These are phyloP conservation scores for Drosophila persimilis DNA, from an alignment of 1,140 invertebrate genomes.

Conservation along the genomic window DNA sequence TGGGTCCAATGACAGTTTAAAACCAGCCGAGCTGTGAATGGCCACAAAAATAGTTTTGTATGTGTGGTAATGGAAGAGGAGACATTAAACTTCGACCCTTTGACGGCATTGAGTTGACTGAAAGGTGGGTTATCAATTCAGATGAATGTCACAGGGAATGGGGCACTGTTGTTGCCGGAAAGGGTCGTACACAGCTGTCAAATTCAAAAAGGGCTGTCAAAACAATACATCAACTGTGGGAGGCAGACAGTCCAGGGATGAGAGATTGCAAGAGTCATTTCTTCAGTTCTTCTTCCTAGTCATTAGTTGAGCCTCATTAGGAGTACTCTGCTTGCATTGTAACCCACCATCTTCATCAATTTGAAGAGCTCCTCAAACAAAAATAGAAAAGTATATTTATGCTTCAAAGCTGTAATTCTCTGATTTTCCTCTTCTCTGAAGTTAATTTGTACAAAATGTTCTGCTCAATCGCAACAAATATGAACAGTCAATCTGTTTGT, in stretches of 20 bases:
- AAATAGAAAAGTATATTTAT: conserved; percentile 12
- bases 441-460: conserved; percentile 27
- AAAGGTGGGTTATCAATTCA: conserved; percentile 11
- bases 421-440: conserved; percentile 6
- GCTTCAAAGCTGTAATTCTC: conserved; percentile 12
- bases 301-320: no score
- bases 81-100: conserved; percentile 28
- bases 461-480: conserved; percentile 50
- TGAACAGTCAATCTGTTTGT: conserved; percentile 45
- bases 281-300: no score
- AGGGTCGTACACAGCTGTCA: conserved; percentile 2
- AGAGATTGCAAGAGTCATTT: no score
- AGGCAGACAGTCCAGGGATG: no score
- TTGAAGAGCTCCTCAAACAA: not conserved
- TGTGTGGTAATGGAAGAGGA: no score
- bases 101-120: conserved; percentile 24
- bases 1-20: no score
- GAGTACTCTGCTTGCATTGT: no score
- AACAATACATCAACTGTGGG: no score
- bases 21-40: no score
- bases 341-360: not conserved
- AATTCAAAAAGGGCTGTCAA: not conserved
- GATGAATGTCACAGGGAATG: conserved; percentile 16
- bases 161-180: not conserved
- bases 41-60: not conserved